Conservation (phyloP, 2,888 invertebrate genomes). For the Drosophila colorata region DNA sequence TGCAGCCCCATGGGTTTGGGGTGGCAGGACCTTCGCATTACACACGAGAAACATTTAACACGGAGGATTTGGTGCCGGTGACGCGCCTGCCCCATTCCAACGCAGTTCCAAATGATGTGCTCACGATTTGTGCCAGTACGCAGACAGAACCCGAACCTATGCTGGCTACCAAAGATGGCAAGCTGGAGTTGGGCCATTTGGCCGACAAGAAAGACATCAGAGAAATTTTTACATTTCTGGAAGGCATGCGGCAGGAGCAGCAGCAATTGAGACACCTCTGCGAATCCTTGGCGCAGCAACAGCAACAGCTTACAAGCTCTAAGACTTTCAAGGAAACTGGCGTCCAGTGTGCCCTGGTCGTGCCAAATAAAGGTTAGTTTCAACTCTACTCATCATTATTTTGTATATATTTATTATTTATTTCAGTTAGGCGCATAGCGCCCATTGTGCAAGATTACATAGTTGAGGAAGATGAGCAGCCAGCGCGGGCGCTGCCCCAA, state of each 20-base stretch:
- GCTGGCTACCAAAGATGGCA: conserved; percentile 9
- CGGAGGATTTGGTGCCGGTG: conserved; percentile 6
- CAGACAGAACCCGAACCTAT: conserved; percentile 75
- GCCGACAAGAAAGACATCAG: conserved; percentile 75
- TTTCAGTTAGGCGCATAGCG: conserved; percentile 43
- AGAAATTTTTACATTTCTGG: conserved; percentile 58
- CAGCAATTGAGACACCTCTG: conserved; percentile 63
- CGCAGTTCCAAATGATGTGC: conserved; percentile 48
- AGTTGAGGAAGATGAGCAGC: conserved; percentile 61
- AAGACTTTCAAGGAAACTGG: conserved; percentile 49
- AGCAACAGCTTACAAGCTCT: conserved; percentile 7
- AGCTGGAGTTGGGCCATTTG: conserved; percentile 45
- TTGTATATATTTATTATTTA: too few species aligned
- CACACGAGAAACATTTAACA: conserved; percentile 23
- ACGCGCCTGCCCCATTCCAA: conserved; percentile 4
- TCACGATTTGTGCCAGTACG: conserved; percentile 82
- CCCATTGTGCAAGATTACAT: conserved; percentile 65
- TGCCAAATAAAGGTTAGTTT: conserved; percentile 38
- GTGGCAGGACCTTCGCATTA: conserved; percentile 10
- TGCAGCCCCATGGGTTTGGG: conserved; percentile 19
- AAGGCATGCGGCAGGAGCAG: conserved; percentile 76
- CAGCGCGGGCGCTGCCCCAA: conserved; percentile 28
- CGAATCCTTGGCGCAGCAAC: conserved; percentile 52
- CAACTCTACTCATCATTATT: too few species aligned
- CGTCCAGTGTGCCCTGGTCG: conserved; percentile 58